Evolutionary conservation across 2,888 invertebrate genomes (phyloP), one percentile per base, ranked within the genome.

Genomic region (Xylophagus ater): DNA sequence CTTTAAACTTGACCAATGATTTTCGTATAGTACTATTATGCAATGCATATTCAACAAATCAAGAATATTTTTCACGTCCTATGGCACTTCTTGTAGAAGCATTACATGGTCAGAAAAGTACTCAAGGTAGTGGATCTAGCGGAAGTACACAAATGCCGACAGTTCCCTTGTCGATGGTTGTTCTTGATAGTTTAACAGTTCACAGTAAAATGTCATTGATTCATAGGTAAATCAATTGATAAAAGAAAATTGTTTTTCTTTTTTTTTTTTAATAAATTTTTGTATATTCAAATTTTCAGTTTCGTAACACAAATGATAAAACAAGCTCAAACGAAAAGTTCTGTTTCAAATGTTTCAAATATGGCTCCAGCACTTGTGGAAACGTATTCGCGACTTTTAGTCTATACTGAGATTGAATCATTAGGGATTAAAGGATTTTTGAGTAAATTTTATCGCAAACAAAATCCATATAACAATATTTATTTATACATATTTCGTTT

Each of bases 371-470:
- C 93, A 0, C 66, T 94, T 2, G 86, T 96, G 0, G 94, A 96
- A 66, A 96, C 94, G 0, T 96, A 94, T 67, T 88, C 90, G 42
- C 72, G 94, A 35, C 67, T 96, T 12, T 66, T 96, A 36, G 92
- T 94, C 0, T 96, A 96, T 56, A 92, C 90, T 7, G 96, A 96
- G 69, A 94, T 94, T 38, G 96, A 96, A 62, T 89, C 92, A 12
- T 70, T 96, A 34, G 94, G 96, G 20, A 93, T 96, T 45, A 96
- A 96, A 67, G 92, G 90, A 37, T 94, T 94, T 60, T 84, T 94
- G 50, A 84, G 89, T 82, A 64, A 72, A 76, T 70, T 17, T 14
- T 12, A 28, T 2, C 7, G 12, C 28, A 6, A 9, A 14, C 17
- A 17, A 13, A 4, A 12, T 15, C 33, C 18, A 25, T 18, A 14